A percentile compares a stretch with the other conserved stretches of the same genome.
Evolutionary conservation across 2,888 invertebrate genomes (phyloP).

Genomic region (Lomographa bimaculata): DNA sequence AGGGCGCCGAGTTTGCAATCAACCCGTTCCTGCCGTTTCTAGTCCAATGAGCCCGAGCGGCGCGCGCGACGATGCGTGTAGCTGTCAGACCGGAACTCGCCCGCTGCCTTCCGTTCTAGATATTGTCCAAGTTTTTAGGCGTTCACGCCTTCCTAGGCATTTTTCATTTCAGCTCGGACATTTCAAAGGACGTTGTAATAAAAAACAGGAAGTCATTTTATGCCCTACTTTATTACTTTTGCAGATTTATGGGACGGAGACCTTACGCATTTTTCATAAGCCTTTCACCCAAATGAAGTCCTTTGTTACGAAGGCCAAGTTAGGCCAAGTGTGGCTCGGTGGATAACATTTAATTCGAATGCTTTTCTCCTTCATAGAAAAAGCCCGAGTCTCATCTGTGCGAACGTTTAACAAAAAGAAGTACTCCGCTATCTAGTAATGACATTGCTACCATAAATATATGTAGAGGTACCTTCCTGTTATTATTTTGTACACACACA

Average conservation of each 20-base stretch:
- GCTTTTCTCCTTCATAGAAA: too few species aligned
- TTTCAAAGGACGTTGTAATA: constrained; percentile 4
- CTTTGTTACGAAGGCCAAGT: too few species aligned
- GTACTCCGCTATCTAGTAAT: too few species aligned
- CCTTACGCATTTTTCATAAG: too few species aligned
- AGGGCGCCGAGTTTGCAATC: constrained; percentile 56
- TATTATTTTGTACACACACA: too few species aligned
- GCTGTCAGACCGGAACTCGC: constrained; percentile 15
- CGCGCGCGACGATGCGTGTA: constrained; percentile 22
- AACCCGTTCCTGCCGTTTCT: constrained; percentile 44
- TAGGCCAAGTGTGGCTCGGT: too few species aligned
- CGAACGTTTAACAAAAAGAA: too few species aligned
- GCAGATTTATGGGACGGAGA: background rate
- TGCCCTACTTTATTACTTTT: background rate
- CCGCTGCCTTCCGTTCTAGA: constrained; percentile 13
- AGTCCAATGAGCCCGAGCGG: constrained; percentile 40
- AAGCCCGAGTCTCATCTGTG: too few species aligned
- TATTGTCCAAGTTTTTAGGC: constrained; percentile 15
- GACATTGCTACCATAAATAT: too few species aligned
- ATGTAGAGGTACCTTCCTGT: too few species aligned
- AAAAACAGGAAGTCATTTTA: constrained; percentile 14
- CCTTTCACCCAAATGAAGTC: too few species aligned
- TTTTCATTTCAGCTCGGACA: constrained; percentile 8
- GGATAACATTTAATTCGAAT: too few species aligned
- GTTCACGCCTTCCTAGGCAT: background rate